Conservation (phyloP, 2,797 vertebrate genomes). For the Heteromormyrus szaboi region DNA sequence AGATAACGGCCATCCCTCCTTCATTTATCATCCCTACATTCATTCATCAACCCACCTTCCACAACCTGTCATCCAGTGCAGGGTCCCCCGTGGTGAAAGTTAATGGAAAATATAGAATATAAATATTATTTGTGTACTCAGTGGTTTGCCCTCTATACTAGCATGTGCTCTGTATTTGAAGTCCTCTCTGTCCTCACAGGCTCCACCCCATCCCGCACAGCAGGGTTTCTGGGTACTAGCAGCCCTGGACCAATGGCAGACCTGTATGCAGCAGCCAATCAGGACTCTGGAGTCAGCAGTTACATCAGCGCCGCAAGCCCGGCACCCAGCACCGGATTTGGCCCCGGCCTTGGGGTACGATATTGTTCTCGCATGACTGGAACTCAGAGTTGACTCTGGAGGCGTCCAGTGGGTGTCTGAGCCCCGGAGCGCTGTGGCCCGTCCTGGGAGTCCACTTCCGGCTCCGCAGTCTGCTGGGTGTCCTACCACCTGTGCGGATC, state of each 20-base stretch:
- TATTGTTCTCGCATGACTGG: not conserved
- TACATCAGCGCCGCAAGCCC: constrained; percentile 96
- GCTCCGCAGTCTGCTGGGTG: not conserved
- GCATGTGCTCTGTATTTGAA: not conserved
- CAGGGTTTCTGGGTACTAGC: constrained; percentile 90
- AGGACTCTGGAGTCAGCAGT: constrained; percentile 91
- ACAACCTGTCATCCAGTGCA: not conserved
- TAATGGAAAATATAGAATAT: not conserved
- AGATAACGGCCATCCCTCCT: not conserved
- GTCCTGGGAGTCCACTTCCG: not conserved
- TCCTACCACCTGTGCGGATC: not conserved
- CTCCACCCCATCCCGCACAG: constrained; percentile 85
- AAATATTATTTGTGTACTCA: not conserved
- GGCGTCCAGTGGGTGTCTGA: not conserved
- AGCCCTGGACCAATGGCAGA: constrained; percentile 96
- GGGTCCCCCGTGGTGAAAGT: not conserved
- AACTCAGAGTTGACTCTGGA: not conserved
- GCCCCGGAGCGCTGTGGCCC: not conserved
- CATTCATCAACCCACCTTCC: not conserved
- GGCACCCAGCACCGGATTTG: constrained; percentile 87
- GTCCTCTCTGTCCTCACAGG: constrained; percentile 51
- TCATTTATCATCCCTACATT: not conserved
- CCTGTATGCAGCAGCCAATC: constrained; percentile 90
- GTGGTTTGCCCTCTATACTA: not conserved
- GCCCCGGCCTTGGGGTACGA: constrained; percentile 91